Base-by-base conservation (phyloP, 1,140 invertebrate species). In the Anoplophora glabripennis region DNA sequence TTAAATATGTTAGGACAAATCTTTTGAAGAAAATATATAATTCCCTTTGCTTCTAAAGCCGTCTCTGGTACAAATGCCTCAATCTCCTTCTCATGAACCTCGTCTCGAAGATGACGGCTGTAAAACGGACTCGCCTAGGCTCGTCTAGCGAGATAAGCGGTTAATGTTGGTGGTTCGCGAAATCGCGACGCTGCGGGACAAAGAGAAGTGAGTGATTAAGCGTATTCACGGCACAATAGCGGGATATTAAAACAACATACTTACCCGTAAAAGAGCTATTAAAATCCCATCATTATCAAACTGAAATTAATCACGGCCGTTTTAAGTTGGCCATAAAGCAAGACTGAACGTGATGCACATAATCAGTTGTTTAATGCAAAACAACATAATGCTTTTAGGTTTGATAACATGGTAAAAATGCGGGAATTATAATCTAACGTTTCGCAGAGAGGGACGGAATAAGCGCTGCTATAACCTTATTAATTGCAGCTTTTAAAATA, bases 361-460 rank as follows among this genome's bases (percentile, higher is more conserved):
- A 72, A 72, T 72, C 70, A 66, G 64, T 65, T 68, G 63, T 67
- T 72, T 70, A 70, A 72, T 70, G 70, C 70, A 70, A 66, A 66
- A 72, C 70, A 72, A 71, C 67, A 66, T 67, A 72, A 72, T 68
- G 70, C 70, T 72, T 67, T 72, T 69, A 70, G 61, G 53, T 49
- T 42, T 53, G 67, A 72, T 71, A 72, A 64, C 60, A 55, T 7
- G 35, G 46, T 52, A 56, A 64, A 60, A 60, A 64, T 47, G 47
- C 54, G 33, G 47, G 54, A 56, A 33, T 38, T 46, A 56, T 56
- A 45, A 45, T 36, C 42, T 47, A 15, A 46, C 37, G 33, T 44
- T 28, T 53, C 18, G 42, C 52, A 15, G 15, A 34, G 45, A 15
- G 38, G 17, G 28, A 49, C n/a, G 51, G 40, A 57, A 3, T 14